These are phyloP conservation scores for Spilogale gracilis DNA, from an alignment of 2,113 vertebrate genomes.

Conservation along the genomic window DNA sequence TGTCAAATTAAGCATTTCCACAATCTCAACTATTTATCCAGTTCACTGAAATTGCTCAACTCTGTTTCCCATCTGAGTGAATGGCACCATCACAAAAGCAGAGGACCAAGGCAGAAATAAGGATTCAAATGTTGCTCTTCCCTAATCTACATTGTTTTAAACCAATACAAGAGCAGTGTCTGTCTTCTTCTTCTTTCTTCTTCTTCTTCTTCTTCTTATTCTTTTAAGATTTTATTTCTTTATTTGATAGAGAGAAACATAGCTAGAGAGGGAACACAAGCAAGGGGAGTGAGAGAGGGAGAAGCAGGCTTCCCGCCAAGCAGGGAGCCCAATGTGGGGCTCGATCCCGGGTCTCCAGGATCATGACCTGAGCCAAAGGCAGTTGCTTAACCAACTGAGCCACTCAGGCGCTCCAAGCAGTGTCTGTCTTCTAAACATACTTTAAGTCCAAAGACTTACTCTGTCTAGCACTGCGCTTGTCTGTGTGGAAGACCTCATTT, in stretches of 20 bases:
- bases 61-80: not conserved
- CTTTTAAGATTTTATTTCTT: too few relatives aligned
- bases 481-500: not conserved
- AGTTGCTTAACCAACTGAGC: too few relatives aligned
- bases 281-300: too few relatives aligned
- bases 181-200: not conserved
- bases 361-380: too few relatives aligned
- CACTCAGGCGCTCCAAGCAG: not conserved
- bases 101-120: not conserved
- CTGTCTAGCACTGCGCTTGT: rapidly evolving
- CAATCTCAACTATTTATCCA: not conserved
- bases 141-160: not conserved
- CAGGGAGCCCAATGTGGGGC: too few relatives aligned
- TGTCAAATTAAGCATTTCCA: not conserved
- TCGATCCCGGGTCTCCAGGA: too few relatives aligned
- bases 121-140: not conserved
- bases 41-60: not conserved
- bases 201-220: too few relatives aligned
- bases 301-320: too few relatives aligned
- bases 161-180: not conserved
- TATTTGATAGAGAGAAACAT: too few relatives aligned
- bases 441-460: not conserved
- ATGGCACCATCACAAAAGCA: not conserved
- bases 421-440: not conserved
- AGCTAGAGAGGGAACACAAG: too few relatives aligned